These are phyloP conservation scores for Erynnis tages DNA, from an alignment of 2,888 invertebrate genomes.

Conservation along the genomic window DNA sequence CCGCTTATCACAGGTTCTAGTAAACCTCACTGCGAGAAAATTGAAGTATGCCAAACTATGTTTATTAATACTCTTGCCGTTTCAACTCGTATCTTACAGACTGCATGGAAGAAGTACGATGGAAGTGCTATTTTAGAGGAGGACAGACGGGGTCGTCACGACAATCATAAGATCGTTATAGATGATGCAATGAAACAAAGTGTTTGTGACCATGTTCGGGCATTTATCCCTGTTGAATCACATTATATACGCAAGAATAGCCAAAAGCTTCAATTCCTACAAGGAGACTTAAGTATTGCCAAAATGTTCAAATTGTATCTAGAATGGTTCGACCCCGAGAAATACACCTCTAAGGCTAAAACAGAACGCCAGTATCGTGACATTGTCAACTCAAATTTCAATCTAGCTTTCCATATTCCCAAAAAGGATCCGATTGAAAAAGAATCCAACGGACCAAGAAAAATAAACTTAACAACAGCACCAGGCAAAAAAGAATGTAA, in stretches of 20 bases:
- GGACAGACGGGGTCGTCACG: slow-evolving; percentile 24
- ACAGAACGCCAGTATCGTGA: slow-evolving; percentile 19
- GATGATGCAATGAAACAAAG: slow-evolving; percentile 27
- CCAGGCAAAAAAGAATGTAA: too few species aligned
- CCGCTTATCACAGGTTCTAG: too few species aligned
- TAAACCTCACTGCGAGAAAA: too few species aligned
- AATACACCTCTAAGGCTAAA: slow-evolving; percentile 2
- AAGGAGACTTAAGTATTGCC: slow-evolving; percentile 27
- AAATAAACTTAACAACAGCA: too few species aligned
- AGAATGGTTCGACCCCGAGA: slow-evolving; percentile 24
- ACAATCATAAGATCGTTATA: slow-evolving; percentile 19
- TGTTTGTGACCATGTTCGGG: slow-evolving; percentile 31
- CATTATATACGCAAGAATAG: slow-evolving; percentile 31
- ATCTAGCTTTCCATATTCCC: slow-evolving; percentile 30
- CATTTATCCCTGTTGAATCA: slow-evolving; percentile 25
- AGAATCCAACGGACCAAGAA: too few species aligned
- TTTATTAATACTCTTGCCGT: slow-evolving; percentile 32
- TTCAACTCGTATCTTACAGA: slow-evolving; percentile 28
- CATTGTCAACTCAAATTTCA: slow-evolving; percentile 30
- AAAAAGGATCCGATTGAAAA: too few species aligned
- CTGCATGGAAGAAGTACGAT: slow-evolving; percentile 28
- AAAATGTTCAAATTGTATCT: slow-evolving; percentile 25
- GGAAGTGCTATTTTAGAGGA: slow-evolving; percentile 16
- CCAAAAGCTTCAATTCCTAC: slow-evolving; percentile 31
- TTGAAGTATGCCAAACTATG: slow-evolving; percentile 33